Percentiles rank a stretch among this genome's conserved stretches.
These are phyloP conservation scores for Watsonalla cultraria DNA, from an alignment of 2,888 invertebrate genomes.

Conservation along the genomic window DNA sequence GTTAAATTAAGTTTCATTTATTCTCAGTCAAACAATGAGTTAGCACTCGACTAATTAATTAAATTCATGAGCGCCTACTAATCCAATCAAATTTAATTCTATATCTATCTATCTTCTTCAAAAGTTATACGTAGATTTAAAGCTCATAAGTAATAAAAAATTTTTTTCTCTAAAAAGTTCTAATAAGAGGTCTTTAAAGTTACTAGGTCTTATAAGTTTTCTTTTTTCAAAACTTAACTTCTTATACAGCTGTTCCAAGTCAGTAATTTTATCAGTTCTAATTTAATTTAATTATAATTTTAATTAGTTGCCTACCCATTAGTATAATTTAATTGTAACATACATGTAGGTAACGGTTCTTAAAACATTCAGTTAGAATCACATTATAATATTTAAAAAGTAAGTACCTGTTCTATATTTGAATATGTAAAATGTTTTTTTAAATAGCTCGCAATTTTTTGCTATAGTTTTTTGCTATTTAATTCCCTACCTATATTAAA, in stretches of 20 bases:
- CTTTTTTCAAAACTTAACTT: neutral
- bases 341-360: no score
- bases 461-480: no score
- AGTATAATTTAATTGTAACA: no score
- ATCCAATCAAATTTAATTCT: neutral
- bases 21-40: neutral
- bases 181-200: no score
- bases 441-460: no score
- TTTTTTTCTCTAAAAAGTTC: no score
- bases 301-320: no score
- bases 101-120: neutral
- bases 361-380: no score
- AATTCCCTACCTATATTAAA: no score
- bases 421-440: neutral
- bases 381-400: neutral
- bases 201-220: neutral
- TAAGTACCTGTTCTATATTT: neutral
- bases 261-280: neutral
- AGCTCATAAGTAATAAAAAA: no score
- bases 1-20: conserved; percentile 1
- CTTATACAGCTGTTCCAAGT: neutral
- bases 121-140: no score
- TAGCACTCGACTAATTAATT: neutral
- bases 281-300: no score
- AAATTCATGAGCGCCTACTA: neutral